phyloP scores from a whole-genome alignment of 2,797 vertebrate species.

The Cynodonichthys magdalenae region DNA sequence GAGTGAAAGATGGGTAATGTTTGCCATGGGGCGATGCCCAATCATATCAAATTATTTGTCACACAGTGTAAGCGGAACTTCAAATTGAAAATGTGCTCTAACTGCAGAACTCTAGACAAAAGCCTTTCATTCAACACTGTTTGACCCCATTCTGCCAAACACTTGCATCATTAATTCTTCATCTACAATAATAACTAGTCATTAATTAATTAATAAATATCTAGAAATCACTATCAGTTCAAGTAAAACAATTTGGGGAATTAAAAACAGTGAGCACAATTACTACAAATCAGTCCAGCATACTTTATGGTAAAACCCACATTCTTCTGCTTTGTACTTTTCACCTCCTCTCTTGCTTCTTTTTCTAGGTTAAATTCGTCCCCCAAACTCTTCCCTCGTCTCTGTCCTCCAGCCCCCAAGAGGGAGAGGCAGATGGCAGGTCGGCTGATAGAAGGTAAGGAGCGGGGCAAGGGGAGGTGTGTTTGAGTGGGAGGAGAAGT shows the following conservation, averaged over 20 bases:
- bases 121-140: slow-evolving; percentile 10
- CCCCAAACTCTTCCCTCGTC: slow-evolving; percentile 5
- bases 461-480: slow-evolving; percentile 1
- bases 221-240: background rate
- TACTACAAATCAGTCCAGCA: slow-evolving; percentile 30
- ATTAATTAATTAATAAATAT: slow-evolving; percentile 8
- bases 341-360: background rate
- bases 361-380: slow-evolving; percentile 5
- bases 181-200: background rate
- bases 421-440: slow-evolving; percentile 57
- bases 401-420: slow-evolving; percentile 24
- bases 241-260: background rate
- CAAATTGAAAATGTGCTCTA: background rate
- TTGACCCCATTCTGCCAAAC: slow-evolving; percentile 38
- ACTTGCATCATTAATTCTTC: slow-evolving; percentile 8
- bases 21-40: slow-evolving; percentile 7
- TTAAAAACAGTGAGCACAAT: slow-evolving; percentile 40
- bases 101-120: slow-evolving; percentile 13
- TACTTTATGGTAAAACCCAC: slow-evolving; percentile 37
- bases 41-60: slow-evolving; percentile 22
- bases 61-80: slow-evolving; percentile 8
- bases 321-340: slow-evolving; percentile 38
- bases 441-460: slow-evolving; percentile 55
- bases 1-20: slow-evolving; percentile 8
- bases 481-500: background rate